Evolutionary conservation across 2,113 vertebrate genomes (phyloP).

Genomic region (Diadophis punctatus): DNA sequence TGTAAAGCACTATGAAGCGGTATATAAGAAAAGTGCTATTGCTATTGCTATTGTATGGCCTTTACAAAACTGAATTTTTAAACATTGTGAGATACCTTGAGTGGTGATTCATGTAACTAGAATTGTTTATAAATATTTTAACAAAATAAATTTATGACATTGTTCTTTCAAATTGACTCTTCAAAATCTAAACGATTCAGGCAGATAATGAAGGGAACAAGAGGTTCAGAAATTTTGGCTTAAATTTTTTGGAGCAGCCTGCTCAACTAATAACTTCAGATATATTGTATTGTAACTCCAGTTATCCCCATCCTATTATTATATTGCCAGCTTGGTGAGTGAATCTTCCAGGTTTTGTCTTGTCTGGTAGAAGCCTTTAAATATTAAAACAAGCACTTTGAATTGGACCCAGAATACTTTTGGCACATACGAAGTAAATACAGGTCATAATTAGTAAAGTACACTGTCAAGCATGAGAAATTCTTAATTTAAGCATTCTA

Average conservation of each 20-base stretch:
- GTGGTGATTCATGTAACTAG: neutral
- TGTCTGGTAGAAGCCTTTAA: neutral
- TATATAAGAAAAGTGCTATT: too few species aligned
- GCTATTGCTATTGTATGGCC: neutral
- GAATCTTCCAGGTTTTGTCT: neutral
- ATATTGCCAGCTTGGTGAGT: neutral
- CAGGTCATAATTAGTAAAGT: neutral
- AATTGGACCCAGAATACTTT: neutral
- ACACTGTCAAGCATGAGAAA: neutral
- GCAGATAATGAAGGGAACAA: neutral
- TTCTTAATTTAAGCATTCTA: neutral
- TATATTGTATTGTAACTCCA: neutral
- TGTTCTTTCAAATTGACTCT: neutral
- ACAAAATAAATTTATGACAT: neutral
- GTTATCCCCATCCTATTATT: neutral
- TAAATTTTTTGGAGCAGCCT: neutral
- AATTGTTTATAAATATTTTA: neutral
- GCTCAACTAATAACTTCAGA: too few species aligned
- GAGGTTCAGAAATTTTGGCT: neutral
- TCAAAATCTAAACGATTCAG: neutral
- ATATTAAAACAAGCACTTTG: neutral
- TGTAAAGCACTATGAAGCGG: too few species aligned
- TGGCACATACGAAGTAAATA: neutral
- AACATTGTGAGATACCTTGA: neutral
- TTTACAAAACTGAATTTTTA: neutral